Conservation (phyloP, 2,113 vertebrate genomes). For the Shinisaurus crocodilurus region DNA sequence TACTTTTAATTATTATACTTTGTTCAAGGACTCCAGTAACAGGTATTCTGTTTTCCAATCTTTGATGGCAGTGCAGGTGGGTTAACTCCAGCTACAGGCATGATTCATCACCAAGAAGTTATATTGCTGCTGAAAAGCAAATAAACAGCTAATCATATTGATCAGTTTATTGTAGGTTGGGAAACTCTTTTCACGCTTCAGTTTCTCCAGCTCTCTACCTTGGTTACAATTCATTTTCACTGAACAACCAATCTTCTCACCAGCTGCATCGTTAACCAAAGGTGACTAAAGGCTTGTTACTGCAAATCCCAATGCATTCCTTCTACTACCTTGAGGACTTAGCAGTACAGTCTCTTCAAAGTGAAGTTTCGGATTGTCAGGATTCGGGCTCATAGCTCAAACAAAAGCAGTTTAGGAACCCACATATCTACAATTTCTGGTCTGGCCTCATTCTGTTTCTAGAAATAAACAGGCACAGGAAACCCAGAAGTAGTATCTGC, state of each 20-base stretch:
- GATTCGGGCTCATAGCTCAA: neutral
- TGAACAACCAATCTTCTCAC: no score
- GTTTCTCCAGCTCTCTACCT: neutral
- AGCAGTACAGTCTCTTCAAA: neutral
- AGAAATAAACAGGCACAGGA: neutral
- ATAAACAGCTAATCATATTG: neutral
- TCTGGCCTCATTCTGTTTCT: neutral
- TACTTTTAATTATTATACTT: neutral
- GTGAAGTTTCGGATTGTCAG: neutral
- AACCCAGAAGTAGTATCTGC: rapidly evolving
- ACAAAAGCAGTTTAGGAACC: neutral
- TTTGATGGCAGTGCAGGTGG: neutral
- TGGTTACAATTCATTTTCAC: neutral
- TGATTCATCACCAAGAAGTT: neutral
- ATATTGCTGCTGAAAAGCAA: neutral
- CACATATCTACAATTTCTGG: neutral
- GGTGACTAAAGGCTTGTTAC: neutral
- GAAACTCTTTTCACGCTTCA: neutral
- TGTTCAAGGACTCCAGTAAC: neutral
- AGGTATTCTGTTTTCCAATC: neutral
- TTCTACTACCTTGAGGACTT: neutral
- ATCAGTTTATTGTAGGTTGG: neutral
- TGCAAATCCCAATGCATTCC: neutral
- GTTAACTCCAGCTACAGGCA: neutral
- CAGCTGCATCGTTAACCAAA: neutral